Evolutionary conservation across 2,888 invertebrate genomes (phyloP).

Genomic region (Mellilla xanthometata): DNA sequence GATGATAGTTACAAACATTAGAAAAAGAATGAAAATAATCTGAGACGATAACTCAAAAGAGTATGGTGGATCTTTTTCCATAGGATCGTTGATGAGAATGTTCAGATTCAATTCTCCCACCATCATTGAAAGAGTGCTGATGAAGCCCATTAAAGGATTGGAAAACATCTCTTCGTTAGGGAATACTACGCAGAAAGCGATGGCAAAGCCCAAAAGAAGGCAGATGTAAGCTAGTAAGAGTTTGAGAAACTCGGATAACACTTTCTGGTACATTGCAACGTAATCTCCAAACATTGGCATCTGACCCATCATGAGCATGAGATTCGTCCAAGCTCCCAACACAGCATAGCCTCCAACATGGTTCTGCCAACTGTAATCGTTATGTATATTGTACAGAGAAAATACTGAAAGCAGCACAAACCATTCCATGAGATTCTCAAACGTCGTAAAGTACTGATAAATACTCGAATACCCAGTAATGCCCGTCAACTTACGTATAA

Average conservation of each 20-base stretch:
- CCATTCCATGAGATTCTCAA: slow-evolving; percentile 94
- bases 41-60: slow-evolving; percentile 90
- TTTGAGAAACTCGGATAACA: slow-evolving; percentile 92
- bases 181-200: slow-evolving; percentile 94
- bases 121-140: slow-evolving; percentile 94
- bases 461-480: slow-evolving; percentile 91
- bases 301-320: slow-evolving; percentile 95
- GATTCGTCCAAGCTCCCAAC: slow-evolving; percentile 92
- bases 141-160: slow-evolving; percentile 91
- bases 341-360: slow-evolving; percentile 94
- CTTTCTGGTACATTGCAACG: slow-evolving; percentile 95
- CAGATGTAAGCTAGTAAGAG: slow-evolving; percentile 92
- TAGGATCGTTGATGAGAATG: slow-evolving; percentile 87
- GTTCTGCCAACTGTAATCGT: slow-evolving; percentile 92
- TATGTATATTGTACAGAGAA: slow-evolving; percentile 89
- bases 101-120: slow-evolving; percentile 92
- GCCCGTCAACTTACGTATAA: slow-evolving; percentile 89
- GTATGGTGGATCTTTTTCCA: slow-evolving; percentile 87
- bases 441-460: slow-evolving; percentile 90
- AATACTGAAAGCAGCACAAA: slow-evolving; percentile 92
- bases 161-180: slow-evolving; percentile 91
- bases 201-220: slow-evolving; percentile 91
- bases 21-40: slow-evolving; percentile 89
- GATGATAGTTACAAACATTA: slow-evolving; percentile 92
- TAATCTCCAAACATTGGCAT: slow-evolving; percentile 94